Evolutionary conservation across 2,113 vertebrate species (phyloP).

Genomic region (Ptychochromis oligacanthus): DNA sequence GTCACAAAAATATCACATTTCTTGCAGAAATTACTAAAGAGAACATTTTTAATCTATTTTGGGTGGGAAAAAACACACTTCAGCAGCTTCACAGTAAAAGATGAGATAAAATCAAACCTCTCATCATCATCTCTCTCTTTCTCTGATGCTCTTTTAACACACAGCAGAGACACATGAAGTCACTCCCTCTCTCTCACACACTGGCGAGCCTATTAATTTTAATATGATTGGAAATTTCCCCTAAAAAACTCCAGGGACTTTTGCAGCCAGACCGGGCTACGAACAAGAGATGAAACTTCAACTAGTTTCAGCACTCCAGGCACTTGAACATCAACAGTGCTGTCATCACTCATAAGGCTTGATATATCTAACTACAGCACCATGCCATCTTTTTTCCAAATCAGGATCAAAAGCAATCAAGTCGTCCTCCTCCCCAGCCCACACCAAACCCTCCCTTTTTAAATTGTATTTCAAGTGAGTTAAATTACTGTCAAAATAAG

Average conservation of each 20-base stretch:
- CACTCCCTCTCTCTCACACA: background rate
- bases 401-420: conserved; percentile 56
- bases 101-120: conserved; percentile 25
- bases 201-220: conserved; percentile 44
- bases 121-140: background rate
- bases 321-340: conserved; percentile 23
- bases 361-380: conserved; percentile 1
- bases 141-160: background rate
- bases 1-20: background rate
- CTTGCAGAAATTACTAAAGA: background rate
- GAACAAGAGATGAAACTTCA: conserved; percentile 52
- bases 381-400: conserved; percentile 14
- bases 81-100: conserved; percentile 10
- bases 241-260: conserved; percentile 48
- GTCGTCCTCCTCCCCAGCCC: background rate
- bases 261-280: background rate
- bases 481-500: conserved; percentile 42
- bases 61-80: background rate
- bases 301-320: conserved; percentile 39
- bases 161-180: background rate
- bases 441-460: background rate
- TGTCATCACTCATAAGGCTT: conserved; percentile 26
- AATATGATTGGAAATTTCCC: conserved; percentile 63
- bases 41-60: conserved; percentile 9
- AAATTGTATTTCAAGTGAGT: conserved; percentile 51